phyloP scores from a whole-genome alignment of 2,888 invertebrate genomes.

The Macropis europaea region DNA sequence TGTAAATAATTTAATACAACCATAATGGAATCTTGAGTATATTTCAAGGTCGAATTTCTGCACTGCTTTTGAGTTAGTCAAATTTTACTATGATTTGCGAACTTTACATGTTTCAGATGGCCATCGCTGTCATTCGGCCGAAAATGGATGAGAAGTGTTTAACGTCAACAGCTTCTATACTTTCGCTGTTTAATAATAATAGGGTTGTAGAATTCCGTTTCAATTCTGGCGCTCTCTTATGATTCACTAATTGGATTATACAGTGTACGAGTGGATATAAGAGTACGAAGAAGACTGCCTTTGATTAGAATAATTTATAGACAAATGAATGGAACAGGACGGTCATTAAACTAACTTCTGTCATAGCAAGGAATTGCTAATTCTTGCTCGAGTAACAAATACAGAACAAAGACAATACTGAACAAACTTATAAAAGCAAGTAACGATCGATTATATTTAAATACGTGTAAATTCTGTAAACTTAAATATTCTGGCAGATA shows the following conservation, averaged over 20 bases:
- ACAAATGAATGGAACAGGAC: constrained; percentile 17
- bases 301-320: constrained; percentile 39
- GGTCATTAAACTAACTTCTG: constrained; percentile 18
- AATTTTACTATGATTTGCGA: too few species aligned
- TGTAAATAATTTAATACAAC: too few species aligned
- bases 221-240: not conserved
- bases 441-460: not conserved
- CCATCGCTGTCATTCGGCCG: not conserved
- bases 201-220: not conserved
- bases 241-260: not conserved
- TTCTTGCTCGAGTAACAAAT: not conserved
- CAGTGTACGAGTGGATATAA: constrained; percentile 10
- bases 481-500: too few species aligned
- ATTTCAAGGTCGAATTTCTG: too few species aligned
- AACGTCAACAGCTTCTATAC: not conserved
- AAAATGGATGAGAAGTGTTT: not conserved
- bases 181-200: not conserved
- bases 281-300: constrained; percentile 42
- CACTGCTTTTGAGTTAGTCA: too few species aligned
- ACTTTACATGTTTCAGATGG: not conserved
- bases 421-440: not conserved
- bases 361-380: not conserved
- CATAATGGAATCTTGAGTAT: too few species aligned
- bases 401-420: not conserved
- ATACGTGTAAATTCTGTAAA: not conserved